Base-by-base conservation (phyloP, 2,888 invertebrate genomes). In the Pseudolycoriella hygida region DNA sequence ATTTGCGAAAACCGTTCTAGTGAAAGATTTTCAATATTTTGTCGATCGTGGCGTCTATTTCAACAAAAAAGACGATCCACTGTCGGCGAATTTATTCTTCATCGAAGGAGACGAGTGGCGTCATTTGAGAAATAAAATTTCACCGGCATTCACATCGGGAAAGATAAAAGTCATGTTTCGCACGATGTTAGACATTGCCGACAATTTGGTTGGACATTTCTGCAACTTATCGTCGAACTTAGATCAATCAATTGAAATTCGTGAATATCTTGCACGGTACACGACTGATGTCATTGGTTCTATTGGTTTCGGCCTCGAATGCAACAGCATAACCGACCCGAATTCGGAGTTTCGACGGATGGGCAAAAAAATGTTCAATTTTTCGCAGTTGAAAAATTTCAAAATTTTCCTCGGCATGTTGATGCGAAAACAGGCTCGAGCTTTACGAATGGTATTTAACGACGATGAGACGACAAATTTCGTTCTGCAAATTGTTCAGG, bases 271-370 rank as follows among this genome's bases (percentile, higher is more conserved):
- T 15, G 47, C 45, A 25, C 49, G 56, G 3, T 55, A 50, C 45
- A 49, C 52, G 12, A 54, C 55, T 11, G 57, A 57, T 44, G 50
- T 55, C 3, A 47, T 47, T 6, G 47, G 30, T 1, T 71, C 68
- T 43, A 70, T 73, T 47, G 75, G 74, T 11, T 76, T 75, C 54
- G 76, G 75, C 17, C 62, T 76, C n/a, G 70, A 74, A 49, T 72
- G 72, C 51, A 71, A 76, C 52, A 70, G 71, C 30, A 70, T 76
- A 52, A 62, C 66, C 39, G 65, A 72, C 56, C 64, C 69, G 0
- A 58, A 71, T 42, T 70, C 73, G 0, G 70, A 73, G 52, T 75
- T 76, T 56, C 64, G 64, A 50, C 49, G 60, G 32, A 60, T 65
- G 52, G 70, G 68, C 15, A 60, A 64, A 46, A 67, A 67, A 52